Conservation (phyloP, 2,113 vertebrate species). For the Paratilapia polleni region DNA sequence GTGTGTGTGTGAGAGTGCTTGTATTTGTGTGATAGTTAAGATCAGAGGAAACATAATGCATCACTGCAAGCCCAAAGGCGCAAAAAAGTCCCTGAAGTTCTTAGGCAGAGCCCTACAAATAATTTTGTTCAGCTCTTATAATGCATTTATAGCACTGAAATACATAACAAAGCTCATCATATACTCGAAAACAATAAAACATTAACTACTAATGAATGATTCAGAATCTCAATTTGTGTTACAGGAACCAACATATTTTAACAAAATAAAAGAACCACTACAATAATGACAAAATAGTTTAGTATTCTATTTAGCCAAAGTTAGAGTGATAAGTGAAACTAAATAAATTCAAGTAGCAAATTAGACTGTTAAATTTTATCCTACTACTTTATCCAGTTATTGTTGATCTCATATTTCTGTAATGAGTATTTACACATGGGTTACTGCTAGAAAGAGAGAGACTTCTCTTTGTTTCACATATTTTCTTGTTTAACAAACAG, state of each 20-base stretch:
- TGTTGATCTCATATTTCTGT: neutral
- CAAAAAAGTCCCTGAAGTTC: slow-evolving; percentile 13
- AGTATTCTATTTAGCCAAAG: neutral
- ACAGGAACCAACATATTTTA: slow-evolving; percentile 10
- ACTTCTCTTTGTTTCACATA: neutral
- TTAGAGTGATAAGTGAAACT: neutral
- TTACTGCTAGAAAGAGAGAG: neutral
- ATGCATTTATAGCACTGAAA: slow-evolving; percentile 47
- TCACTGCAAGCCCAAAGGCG: slow-evolving; percentile 8
- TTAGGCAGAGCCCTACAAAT: neutral
- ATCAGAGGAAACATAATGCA: slow-evolving; percentile 41
- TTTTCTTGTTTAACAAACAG: neutral
- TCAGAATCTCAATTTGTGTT: slow-evolving; percentile 43
- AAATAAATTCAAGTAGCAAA: neutral
- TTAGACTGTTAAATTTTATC: neutral
- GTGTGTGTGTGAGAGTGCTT: neutral
- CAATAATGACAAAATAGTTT: neutral
- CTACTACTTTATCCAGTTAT: neutral
- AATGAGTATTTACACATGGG: neutral
- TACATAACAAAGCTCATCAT: slow-evolving; percentile 56
- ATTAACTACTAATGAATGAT: slow-evolving; percentile 62
- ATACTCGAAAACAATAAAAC: slow-evolving; percentile 38
- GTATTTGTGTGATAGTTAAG: slow-evolving; percentile 23
- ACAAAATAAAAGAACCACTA: neutral
- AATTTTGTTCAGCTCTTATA: neutral